Conservation (phyloP, 2,113 vertebrate genomes). For the Cyanistes caeruleus region DNA sequence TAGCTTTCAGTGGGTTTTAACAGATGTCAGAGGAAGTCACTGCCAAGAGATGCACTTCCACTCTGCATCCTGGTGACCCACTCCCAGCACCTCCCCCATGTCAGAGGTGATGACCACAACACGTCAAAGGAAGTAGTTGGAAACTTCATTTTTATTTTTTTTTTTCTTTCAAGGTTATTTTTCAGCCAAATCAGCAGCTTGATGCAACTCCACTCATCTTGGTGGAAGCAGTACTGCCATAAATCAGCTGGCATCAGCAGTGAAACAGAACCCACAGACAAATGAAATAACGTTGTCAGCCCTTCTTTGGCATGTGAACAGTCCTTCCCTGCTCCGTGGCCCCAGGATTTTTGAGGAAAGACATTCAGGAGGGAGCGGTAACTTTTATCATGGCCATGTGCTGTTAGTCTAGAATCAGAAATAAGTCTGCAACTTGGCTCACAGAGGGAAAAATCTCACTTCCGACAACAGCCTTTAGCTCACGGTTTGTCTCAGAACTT, state of each 20-base stretch:
- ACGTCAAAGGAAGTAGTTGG: background rate
- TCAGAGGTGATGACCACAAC: background rate
- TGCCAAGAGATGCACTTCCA: background rate
- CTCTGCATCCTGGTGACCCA: background rate
- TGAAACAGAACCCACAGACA: background rate
- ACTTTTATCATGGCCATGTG: background rate
- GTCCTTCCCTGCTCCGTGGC: background rate
- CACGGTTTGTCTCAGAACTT: background rate
- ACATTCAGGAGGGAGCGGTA: background rate
- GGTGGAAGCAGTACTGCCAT: background rate
- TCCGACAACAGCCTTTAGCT: background rate
- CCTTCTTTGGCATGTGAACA: background rate
- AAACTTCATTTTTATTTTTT: background rate
- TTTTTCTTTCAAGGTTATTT: background rate
- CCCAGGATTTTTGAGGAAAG: background rate
- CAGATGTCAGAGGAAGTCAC: background rate
- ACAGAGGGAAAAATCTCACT: background rate
- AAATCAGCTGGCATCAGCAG: background rate
- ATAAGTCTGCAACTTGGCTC: background rate
- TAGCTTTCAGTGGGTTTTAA: background rate
- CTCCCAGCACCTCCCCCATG: background rate
- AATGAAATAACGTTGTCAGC: background rate
- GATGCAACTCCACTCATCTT: background rate
- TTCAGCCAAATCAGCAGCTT: background rate
- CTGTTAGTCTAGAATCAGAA: background rate